These are phyloP conservation scores for Eidolon dupreanum DNA, from an alignment of 2,797 vertebrate species.

Conservation along the genomic window DNA sequence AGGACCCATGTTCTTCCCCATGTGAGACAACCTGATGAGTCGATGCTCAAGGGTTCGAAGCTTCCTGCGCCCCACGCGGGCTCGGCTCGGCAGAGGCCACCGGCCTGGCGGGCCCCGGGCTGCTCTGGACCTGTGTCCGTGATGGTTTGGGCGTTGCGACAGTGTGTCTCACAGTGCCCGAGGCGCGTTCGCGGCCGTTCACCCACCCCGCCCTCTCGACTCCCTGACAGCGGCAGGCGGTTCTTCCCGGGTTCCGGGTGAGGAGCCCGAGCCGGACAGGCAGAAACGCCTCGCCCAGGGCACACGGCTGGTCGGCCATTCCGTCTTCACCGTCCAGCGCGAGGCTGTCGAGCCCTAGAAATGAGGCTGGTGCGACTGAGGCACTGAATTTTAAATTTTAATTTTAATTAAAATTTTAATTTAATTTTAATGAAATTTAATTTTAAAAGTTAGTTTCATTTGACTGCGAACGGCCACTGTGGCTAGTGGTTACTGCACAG, in stretches of 20 bases:
- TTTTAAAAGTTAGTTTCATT: background rate
- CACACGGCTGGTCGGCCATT: rapidly evolving
- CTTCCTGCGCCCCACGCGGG: rapidly evolving
- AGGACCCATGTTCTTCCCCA: rapidly evolving
- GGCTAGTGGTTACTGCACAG: background rate
- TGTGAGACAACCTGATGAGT: too few relatives aligned
- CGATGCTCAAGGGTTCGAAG: background rate
- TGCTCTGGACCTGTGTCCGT: background rate
- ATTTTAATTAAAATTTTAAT: too few relatives aligned
- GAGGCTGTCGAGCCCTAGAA: background rate
- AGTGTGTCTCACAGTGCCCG: too few relatives aligned
- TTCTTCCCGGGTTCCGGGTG: background rate
- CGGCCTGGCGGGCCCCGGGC: background rate
- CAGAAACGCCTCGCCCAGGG: background rate
- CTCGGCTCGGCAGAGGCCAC: background rate
- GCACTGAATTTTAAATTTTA: background rate
- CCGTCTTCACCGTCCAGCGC: rapidly evolving
- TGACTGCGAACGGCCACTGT: background rate
- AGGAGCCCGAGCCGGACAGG: background rate
- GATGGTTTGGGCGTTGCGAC: background rate
- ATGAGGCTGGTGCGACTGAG: background rate
- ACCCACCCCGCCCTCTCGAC: background rate
- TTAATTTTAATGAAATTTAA: too few relatives aligned
- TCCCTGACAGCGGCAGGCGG: background rate
- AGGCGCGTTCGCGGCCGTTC: too few relatives aligned